These are phyloP conservation scores for Aviceda subcristata DNA, from an alignment of 2,113 vertebrate species.

Conservation along the genomic window DNA sequence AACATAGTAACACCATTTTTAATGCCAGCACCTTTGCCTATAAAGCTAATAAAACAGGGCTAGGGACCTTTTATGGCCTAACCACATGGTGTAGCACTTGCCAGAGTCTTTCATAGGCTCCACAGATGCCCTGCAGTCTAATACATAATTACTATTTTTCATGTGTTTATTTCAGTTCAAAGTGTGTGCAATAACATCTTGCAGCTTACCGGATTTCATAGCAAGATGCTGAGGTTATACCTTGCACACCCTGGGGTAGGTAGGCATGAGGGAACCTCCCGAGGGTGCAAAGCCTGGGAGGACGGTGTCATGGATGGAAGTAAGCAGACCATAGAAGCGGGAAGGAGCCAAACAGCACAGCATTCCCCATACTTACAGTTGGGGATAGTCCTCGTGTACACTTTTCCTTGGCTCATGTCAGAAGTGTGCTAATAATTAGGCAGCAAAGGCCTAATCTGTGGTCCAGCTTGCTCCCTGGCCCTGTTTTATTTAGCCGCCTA, in stretches of 20 bases:
- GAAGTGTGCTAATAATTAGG: constrained; percentile 28
- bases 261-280: neutral
- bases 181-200: neutral
- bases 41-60: neutral
- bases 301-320: neutral
- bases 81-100: neutral
- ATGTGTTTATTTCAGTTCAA: constrained; percentile 21
- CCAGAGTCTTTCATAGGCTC: neutral
- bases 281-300: neutral
- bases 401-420: neutral
- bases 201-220: neutral
- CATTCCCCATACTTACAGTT: neutral
- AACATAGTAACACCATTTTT: neutral
- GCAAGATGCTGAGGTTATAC: neutral
- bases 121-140: neutral
- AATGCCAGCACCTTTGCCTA: neutral
- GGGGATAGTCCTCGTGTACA: neutral
- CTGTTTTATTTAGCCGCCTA: neutral
- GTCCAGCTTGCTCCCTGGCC: constrained; percentile 46
- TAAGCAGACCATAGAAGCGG: neutral
- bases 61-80: neutral
- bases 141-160: neutral
- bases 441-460: constrained; percentile 15
- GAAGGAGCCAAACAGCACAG: neutral
- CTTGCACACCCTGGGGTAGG: neutral